A percentile compares a stretch with the other conserved stretches of the same genome.
Evolutionary conservation across 2,797 vertebrate species (phyloP).

Genomic region (Mastacembelus armatus): DNA sequence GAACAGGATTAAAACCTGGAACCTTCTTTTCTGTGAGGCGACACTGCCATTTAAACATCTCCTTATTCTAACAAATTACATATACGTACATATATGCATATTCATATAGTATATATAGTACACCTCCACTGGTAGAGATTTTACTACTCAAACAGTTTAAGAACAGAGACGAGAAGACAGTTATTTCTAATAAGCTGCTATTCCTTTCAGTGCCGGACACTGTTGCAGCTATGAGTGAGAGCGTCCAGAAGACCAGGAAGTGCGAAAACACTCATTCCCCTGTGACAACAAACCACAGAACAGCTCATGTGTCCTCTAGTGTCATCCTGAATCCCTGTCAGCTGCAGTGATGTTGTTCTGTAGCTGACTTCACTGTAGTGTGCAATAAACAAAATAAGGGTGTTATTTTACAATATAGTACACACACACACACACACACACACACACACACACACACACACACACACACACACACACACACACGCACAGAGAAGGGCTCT

Average conservation of each 20-base stretch:
- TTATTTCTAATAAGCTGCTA: neutral
- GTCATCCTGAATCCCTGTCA: neutral
- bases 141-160: too few relatives aligned
- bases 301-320: neutral
- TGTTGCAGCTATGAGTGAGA: neutral
- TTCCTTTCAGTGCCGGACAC: neutral
- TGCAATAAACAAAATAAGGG: neutral
- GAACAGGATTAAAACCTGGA: too few relatives aligned
- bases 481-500: too few relatives aligned
- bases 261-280: conserved; percentile 30
- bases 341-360: neutral
- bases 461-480: too few relatives aligned
- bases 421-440: too few relatives aligned
- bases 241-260: conserved; percentile 34
- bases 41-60: too few relatives aligned
- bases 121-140: too few relatives aligned
- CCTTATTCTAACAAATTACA: too few relatives aligned
- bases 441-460: too few relatives aligned
- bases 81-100: too few relatives aligned
- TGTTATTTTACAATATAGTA: neutral
- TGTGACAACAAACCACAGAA: conserved; percentile 28
- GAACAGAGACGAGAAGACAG: neutral
- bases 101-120: too few relatives aligned
- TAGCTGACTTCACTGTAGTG: neutral
- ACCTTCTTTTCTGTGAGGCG: too few relatives aligned